A percentile compares a stretch with the other conserved stretches of the same genome.
phyloP scores from a whole-genome alignment of 2,113 vertebrate genomes.

The Halichoerus grypus region DNA sequence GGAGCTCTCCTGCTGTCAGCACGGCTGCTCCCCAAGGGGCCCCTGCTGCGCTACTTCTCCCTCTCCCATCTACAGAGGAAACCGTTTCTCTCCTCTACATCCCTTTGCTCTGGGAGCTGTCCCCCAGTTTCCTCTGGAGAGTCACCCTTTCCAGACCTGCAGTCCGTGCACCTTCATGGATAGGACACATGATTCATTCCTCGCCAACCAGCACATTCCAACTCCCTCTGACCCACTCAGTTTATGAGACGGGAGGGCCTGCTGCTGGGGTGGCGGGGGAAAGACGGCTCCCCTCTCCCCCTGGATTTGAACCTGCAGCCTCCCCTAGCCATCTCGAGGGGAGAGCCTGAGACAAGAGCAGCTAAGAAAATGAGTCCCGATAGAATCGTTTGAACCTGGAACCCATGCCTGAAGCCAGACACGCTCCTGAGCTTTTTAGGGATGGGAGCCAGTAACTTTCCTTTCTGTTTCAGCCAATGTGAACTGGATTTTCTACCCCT shows the following conservation, averaged over 20 bases:
- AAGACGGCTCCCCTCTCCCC: background rate
- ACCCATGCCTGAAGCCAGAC: background rate
- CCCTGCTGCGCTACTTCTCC: background rate
- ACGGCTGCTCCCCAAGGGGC: background rate
- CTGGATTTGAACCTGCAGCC: background rate
- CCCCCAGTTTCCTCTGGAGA: background rate
- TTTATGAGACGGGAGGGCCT: accelerated
- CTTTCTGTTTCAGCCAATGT: background rate
- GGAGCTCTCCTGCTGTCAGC: no score
- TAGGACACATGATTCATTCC: background rate
- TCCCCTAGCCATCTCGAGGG: accelerated
- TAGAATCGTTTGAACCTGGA: background rate
- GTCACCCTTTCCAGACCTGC: background rate
- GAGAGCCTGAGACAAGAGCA: background rate
- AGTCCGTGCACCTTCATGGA: background rate
- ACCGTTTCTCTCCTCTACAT: accelerated
- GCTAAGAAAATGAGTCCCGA: background rate
- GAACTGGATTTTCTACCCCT: background rate
- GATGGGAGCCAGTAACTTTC: background rate
- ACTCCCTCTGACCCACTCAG: background rate
- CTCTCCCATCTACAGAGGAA: background rate
- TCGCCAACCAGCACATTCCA: background rate
- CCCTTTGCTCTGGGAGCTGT: background rate
- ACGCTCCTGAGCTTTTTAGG: background rate
- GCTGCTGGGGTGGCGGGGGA: background rate